Base-by-base conservation (phyloP, 2,113 vertebrate genomes). In the Alligator mississippiensis region DNA sequence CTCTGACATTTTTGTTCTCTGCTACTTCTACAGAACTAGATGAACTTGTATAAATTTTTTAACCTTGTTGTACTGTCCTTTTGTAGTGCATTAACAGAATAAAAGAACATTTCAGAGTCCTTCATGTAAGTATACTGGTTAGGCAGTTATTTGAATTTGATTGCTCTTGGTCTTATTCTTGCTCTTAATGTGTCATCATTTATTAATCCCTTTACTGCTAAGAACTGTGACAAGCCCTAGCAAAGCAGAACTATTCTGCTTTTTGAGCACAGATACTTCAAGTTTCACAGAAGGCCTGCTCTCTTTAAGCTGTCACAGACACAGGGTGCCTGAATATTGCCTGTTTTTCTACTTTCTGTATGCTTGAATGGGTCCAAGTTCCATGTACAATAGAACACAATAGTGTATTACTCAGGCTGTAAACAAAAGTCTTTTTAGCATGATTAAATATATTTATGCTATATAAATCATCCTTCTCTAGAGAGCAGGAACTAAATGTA, bases 401-500 rank as follows among this genome's bases (percentile, higher is more conserved):
- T 38, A 38, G 6, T 38, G 38, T 2, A 16, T 9, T 8, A 38
- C 64, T 27, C 3, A 6, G 18, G 55, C 12, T 59, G 38, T 15
- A 3, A 18, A 15, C 11, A 15, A 21, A 28, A 1, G 11, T 4
- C 3, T 60, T 5, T 64, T 54, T 61, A 34, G 13, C 21, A 16
- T 19, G 47, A 9, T 1, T 16, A 47, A 3, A n/a, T 13, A 25
- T 30, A 55, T 55, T 17, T 12, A 28, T 10, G 10, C 1, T 0
- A 28, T 17, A 0, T 3, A 14, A 34, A 63, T 34, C 15, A 5
- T 5, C 2, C 3, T 30, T 61, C 22, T 60, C 14, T 84, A 18
- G 14, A 58, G 4, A 38, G 22, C 17, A 60, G 25, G 16, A n/a
- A 34, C 25, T 34, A 47, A 59, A 77, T 21, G 30, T 54, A 6